Base-by-base conservation (phyloP, 2,797 vertebrate genomes). In the Acrossocheilus fasciatus region DNA sequence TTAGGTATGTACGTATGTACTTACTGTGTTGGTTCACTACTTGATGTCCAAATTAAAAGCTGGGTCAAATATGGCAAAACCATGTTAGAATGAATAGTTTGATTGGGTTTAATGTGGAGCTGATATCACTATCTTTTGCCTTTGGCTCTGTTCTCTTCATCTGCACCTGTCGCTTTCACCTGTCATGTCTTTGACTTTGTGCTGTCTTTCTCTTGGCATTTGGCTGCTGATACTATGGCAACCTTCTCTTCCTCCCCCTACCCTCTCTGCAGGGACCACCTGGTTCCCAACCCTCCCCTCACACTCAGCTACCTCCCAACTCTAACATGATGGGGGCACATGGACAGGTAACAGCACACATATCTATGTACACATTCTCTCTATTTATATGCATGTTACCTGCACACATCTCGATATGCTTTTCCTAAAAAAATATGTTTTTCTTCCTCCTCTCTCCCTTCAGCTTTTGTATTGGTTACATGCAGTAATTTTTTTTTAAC, bases 301-400 rank as follows among this genome's bases (percentile, higher is more conserved):
- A 97, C 91, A 94, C 96, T 95, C 96, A 97, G 95, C 96, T 96
- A 93, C 96, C 96, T 93, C 96, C 96, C 82, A 90, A 90, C 83
- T 96, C 96, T 96, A 97, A 96, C 95, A 96, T 97, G 96, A 97
- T 97, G 96, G 96, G 95, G 95, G 95, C 96, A 92, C 96, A 97
- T 92, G 96, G 96, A 95, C 96, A 97, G 96, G 96, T 97, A 96
- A 95, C 92, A 78, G 34, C 64, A 88, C 85, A 92, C 87, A 90
- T 85, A 91, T 88, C 18, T 50, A 81, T 72, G 39, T 14, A 62
- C 39, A 68, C 0, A 2, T 43, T 23, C 50, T 54, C 66, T 20
- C 8, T 7, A 8, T 15, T 76, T 4, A 70, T 18, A 43, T 66
- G 30, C n/a, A 15, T 45, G 76, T 59, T 36, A 57, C 50, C 26